Percentiles rank a stretch among this genome's conserved stretches.
Evolutionary conservation across 2,797 vertebrate genomes (phyloP).

Genomic region (Argya squamiceps): DNA sequence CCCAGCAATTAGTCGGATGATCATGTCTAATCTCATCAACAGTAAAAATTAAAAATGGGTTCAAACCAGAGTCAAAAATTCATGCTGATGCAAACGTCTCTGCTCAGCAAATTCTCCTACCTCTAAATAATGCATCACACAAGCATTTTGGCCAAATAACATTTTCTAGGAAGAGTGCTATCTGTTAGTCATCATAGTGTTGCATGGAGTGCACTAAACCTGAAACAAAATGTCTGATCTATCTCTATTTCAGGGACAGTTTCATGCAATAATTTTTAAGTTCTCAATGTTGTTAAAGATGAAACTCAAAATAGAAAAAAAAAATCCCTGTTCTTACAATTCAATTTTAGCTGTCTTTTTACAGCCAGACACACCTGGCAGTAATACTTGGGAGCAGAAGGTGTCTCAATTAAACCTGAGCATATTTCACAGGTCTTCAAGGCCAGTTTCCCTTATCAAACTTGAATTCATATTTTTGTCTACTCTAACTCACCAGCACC

Average conservation of each 20-base stretch:
- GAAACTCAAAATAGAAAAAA: background rate
- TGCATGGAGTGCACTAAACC: background rate
- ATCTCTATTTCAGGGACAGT: background rate
- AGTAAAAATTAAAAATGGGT: background rate
- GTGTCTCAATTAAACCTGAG: background rate
- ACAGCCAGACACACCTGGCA: background rate
- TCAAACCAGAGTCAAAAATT: background rate
- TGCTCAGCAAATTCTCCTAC: background rate
- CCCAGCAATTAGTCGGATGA: background rate
- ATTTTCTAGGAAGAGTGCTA: background rate
- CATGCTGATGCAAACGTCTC: background rate
- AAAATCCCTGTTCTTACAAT: background rate
- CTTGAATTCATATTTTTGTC: background rate
- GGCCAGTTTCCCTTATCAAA: background rate
- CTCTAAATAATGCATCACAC: background rate
- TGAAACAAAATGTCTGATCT: background rate
- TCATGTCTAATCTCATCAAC: background rate
- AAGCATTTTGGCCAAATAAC: background rate
- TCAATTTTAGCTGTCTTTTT: background rate
- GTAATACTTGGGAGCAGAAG: background rate
- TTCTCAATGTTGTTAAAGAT: background rate
- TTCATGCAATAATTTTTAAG: background rate
- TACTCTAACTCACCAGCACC: background rate
- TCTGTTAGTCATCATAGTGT: background rate
- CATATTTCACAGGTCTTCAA: background rate